Conservation (phyloP, 23 tunicate species). For the Corella eumyota region DNA sequence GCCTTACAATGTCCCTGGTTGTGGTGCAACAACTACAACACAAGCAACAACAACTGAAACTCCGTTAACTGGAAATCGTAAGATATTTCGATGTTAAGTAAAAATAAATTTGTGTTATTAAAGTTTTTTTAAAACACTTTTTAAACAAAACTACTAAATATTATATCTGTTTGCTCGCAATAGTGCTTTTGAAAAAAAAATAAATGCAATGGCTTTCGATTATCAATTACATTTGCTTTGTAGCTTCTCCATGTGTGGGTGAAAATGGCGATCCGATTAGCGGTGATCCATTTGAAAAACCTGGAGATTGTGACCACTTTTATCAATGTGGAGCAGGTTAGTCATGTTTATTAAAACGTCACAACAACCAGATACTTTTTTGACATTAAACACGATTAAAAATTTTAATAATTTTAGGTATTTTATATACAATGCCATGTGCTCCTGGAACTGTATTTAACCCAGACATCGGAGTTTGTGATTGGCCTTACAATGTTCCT, state of each 20-base stretch:
- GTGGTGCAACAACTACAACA: constrained; percentile 22
- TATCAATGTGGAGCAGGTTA: constrained; percentile 51
- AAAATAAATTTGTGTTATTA: too few relatives aligned
- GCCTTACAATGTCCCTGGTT: constrained; percentile 32
- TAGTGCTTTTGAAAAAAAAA: too few relatives aligned
- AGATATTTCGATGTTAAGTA: too few relatives aligned
- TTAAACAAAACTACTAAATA: too few relatives aligned
- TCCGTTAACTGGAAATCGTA: too few relatives aligned
- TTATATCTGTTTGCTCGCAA: too few relatives aligned
- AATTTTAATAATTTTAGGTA: constrained; percentile 1
- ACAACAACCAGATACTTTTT: too few relatives aligned
- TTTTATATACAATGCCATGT: constrained; percentile 12
- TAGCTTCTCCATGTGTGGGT: constrained; percentile 15
- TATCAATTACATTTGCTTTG: neutral
- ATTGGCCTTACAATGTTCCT: constrained; percentile 9
- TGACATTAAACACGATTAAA: too few relatives aligned
- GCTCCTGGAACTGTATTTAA: constrained; percentile 17
- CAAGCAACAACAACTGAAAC: too few relatives aligned
- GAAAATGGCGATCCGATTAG: constrained; percentile 33
- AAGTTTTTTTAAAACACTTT: too few relatives aligned
- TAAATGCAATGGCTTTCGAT: too few relatives aligned
- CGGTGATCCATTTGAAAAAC: constrained; percentile 33
- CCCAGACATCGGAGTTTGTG: constrained; percentile 7
- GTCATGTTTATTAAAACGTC: too few relatives aligned
- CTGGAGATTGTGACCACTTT: constrained; percentile 32